phyloP scores from a whole-genome alignment of 2,113 vertebrate species.

The Plestiodon gilberti region DNA sequence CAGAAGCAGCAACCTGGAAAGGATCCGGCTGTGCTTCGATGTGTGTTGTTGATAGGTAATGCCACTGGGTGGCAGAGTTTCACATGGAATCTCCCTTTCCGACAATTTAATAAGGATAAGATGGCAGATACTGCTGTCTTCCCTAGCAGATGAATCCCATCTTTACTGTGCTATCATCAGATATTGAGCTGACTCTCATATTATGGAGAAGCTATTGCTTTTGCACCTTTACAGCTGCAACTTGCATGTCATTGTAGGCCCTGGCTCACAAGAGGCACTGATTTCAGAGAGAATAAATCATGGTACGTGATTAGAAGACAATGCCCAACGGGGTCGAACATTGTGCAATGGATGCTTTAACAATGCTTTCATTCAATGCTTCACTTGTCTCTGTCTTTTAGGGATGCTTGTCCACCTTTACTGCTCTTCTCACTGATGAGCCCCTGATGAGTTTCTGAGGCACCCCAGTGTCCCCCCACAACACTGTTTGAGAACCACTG shows the following conservation, averaged over 20 bases:
- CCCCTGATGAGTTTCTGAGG: neutral
- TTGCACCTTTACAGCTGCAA: conserved; percentile 37
- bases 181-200: conserved; percentile 68
- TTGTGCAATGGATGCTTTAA: neutral
- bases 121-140: conserved; percentile 57
- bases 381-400: neutral
- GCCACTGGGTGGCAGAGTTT: conserved; percentile 72
- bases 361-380: neutral
- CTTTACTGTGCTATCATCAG: conserved; percentile 64
- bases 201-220: conserved; percentile 63
- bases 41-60: neutral
- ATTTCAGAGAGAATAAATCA: conserved; percentile 36
- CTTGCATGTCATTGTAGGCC: neutral
- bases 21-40: neutral
- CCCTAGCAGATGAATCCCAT: conserved; percentile 63
- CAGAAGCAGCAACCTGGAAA: neutral
- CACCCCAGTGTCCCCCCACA: neutral
- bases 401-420: neutral
- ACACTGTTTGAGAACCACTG: no score
- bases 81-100: conserved; percentile 53
- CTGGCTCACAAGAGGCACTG: conserved; percentile 42
- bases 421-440: neutral
- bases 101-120: conserved; percentile 26
- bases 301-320: conserved; percentile 16
- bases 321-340: conserved; percentile 25